phyloP scores from a whole-genome alignment of 2,797 vertebrate species.

The Cheracebus regulus region DNA sequence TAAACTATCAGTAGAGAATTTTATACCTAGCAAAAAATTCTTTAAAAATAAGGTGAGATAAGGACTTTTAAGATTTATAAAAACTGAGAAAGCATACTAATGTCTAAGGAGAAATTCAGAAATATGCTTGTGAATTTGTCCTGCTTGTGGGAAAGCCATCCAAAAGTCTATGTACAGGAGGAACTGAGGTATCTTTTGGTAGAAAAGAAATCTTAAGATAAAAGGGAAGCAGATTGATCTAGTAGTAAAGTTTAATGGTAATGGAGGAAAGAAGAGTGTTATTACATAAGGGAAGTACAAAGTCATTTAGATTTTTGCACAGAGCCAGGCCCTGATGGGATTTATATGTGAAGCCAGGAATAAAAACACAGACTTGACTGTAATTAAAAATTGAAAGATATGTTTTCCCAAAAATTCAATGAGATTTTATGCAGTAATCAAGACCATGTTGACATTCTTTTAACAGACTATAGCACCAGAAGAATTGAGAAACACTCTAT shows the following conservation, averaged over 20 bases:
- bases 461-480: not conserved
- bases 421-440: not conserved
- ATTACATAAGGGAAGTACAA: not conserved
- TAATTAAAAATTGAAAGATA: constrained; percentile 4
- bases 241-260: not conserved
- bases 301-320: not conserved
- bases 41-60: constrained; percentile 23
- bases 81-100: not conserved
- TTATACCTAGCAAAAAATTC: not conserved
- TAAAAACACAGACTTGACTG: not conserved
- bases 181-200: not conserved
- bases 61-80: not conserved
- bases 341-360: not conserved
- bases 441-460: not conserved
- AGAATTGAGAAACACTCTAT: not conserved
- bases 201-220: not conserved
- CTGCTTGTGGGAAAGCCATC: not conserved
- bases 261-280: not conserved
- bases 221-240: not conserved
- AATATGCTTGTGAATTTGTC: not conserved
- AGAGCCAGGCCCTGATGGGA: not conserved
- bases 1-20: not conserved
- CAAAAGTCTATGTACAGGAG: not conserved
- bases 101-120: not conserved
- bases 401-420: not conserved